Percentiles rank a stretch among this genome's conserved stretches.
Conservation (phyloP, 2,888 invertebrate species). For the Leptinotarsa peninsularis region DNA sequence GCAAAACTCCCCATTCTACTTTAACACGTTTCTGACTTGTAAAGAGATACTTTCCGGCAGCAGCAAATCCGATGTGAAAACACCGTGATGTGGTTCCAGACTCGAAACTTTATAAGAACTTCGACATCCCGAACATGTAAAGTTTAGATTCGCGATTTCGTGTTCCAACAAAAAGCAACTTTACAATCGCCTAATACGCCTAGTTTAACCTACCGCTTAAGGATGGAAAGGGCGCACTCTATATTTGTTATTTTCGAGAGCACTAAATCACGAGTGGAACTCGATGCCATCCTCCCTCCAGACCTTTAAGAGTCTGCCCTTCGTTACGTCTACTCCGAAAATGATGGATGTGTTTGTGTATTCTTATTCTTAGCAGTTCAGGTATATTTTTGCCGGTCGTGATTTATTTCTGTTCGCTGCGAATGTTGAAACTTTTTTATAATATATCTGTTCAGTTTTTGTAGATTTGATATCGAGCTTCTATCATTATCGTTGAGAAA, state of each 20-base stretch:
- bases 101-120: slow-evolving; percentile 37
- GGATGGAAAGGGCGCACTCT: slow-evolving; percentile 33
- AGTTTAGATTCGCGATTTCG: slow-evolving; percentile 29
- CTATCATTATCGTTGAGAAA: slow-evolving; percentile 40
- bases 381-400: slow-evolving; percentile 53
- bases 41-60: neutral
- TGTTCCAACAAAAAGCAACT: slow-evolving; percentile 30
- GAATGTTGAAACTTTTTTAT: slow-evolving; percentile 53
- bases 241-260: slow-evolving; percentile 38
- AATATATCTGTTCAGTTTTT: slow-evolving; percentile 43
- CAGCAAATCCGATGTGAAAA: slow-evolving; percentile 3
- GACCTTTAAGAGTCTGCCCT: slow-evolving; percentile 54
- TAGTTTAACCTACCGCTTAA: slow-evolving; percentile 31
- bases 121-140: slow-evolving; percentile 32
- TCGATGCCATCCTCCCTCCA: slow-evolving; percentile 26
- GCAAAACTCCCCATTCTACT: neutral
- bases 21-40: neutral
- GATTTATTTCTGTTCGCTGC: slow-evolving; percentile 54
- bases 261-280: slow-evolving; percentile 36
- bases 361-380: slow-evolving; percentile 54
- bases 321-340: slow-evolving; percentile 47
- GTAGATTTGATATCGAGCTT: slow-evolving; percentile 39
- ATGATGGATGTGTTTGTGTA: slow-evolving; percentile 60
- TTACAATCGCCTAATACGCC: slow-evolving; percentile 37
- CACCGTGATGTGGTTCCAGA: slow-evolving; percentile 13